Base-by-base conservation (phyloP, 92 coral and sea anemone genomes). In the Blastomussa wellsi region DNA sequence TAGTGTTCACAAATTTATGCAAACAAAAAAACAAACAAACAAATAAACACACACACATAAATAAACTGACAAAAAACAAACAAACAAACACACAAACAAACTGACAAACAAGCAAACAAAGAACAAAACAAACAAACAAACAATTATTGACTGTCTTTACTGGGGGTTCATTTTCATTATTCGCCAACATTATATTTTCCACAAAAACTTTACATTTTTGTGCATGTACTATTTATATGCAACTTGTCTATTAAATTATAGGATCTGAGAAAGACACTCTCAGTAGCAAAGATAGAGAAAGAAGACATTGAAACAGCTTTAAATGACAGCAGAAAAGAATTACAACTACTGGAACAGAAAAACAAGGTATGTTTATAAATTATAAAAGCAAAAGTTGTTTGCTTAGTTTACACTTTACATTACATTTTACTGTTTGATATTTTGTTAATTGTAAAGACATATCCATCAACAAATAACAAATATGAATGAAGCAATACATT, bases 301-400 rank as follows among this genome's bases (percentile, higher is more conserved):
- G 97, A 97, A 47, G 95, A 86, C 66, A 49, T 90, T 14, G 92
- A 95, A 80, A 79, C 84, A 17, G 87, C 97, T 32, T 82, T 97
- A 74, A 94, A 84, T n/a, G 99, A 97, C 31, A 88, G 90, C 66
- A 92, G 89, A 87, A 97, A 91, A 78, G 96, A 92, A 74, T 66
- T 84, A 19, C 89, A 90, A 77, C 76, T 77, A 66, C 49, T 94
- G 67, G 94, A 95, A 84, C 85, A 88, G 72, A 91, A 89, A 48
- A 92, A 91, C 85, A 94, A 94, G 93, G 98, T 96, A 79, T 22
- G 3, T 70, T 15, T 64, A 13, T 35, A 16, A 60, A 60, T 6
- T 7, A 26, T 60, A 28, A 22, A 16, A 28, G 11, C 10, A 3
- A n/a, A 7, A 5, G 12, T 51, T 51, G 55, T 19, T n/a, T 24